Base-by-base conservation (phyloP, 2,797 vertebrate genomes). In the Holocentrus rufus region DNA sequence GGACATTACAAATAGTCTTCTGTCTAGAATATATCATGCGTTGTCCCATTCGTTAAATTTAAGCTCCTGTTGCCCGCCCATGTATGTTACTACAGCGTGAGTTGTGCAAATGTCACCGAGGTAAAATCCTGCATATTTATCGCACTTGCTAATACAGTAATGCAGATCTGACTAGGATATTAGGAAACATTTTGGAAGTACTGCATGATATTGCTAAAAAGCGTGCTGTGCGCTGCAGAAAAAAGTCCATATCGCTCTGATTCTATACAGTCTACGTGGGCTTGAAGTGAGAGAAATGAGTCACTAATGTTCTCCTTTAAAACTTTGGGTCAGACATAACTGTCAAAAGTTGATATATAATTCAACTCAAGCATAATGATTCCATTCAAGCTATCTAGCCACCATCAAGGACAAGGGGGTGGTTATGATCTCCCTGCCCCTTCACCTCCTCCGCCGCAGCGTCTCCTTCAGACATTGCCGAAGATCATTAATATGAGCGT, bases 401-500 rank as follows among this genome's bases (percentile, higher is more conserved):
- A 42, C 61, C 52, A 72, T 79, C 76, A 82, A 87, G 80, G 81
- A 76, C 72, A 2, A 30, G 23, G 61, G 30, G 47, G 23, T 64
- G 66, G 65, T 71, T 81, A 66, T 67, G 79, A 81, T 83, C 73
- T 61, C 17, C 2, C 31, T 54, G n/a, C 65, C 54, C 62, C 67
- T 72, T 59, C 46, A 56, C 53, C 63, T 77, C 71, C 63, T 65
- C 69, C 54, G n/a, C 59, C 20, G 3, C 57, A 2, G 34, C 2
- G 0, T 62, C 72, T 79, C 73, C 52, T 71, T 67, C 46, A 69
- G 68, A 74, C 69, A 18, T 34, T 15, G 7, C 54, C 23, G 49
- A 58, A 76, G 75, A 88, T 80, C 79, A 80, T 87, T 87, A 69
- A 88, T 91, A 80, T 69, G 83, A 71, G 70, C 6, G 1, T 70